Evolutionary conservation across 2,797 vertebrate species (phyloP).

Genomic region (Uromys caudimaculatus): DNA sequence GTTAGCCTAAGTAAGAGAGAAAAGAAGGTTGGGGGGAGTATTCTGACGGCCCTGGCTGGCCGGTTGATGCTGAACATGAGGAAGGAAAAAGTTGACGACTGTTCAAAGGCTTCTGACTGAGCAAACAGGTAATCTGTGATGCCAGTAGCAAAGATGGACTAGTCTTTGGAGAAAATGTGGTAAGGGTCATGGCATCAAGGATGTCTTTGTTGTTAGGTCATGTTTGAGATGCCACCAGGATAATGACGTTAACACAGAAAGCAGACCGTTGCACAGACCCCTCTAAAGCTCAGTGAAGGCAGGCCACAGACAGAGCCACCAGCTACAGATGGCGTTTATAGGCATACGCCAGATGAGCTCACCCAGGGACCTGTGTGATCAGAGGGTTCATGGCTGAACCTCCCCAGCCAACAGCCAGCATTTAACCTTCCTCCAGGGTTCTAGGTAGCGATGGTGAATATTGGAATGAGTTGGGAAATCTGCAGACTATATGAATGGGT

Average conservation of each 20-base stretch:
- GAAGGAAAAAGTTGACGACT: not conserved
- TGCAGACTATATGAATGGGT: not conserved
- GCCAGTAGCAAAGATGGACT: not conserved
- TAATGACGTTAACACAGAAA: not conserved
- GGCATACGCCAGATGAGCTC: not conserved
- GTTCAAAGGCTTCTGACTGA: slow-evolving; percentile 1
- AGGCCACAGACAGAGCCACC: slow-evolving; percentile 8
- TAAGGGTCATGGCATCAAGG: not conserved
- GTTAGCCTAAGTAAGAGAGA: not conserved
- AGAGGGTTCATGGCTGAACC: not conserved
- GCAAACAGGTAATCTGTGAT: not conserved
- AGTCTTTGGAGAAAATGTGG: not conserved
- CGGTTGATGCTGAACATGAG: not conserved
- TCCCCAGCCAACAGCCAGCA: not conserved
- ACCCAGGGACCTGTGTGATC: not conserved
- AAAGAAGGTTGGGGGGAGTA: not conserved
- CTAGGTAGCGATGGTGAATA: not conserved
- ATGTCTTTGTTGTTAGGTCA: not conserved
- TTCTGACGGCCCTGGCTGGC: not conserved
- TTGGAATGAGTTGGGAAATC: not conserved
- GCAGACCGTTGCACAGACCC: not conserved
- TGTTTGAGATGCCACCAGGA: not conserved
- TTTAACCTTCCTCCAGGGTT: not conserved
- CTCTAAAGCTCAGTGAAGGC: not conserved
- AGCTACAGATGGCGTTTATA: not conserved